Conservation (phyloP, 2,888 invertebrate species). For the Eustalomyia histrio region DNA sequence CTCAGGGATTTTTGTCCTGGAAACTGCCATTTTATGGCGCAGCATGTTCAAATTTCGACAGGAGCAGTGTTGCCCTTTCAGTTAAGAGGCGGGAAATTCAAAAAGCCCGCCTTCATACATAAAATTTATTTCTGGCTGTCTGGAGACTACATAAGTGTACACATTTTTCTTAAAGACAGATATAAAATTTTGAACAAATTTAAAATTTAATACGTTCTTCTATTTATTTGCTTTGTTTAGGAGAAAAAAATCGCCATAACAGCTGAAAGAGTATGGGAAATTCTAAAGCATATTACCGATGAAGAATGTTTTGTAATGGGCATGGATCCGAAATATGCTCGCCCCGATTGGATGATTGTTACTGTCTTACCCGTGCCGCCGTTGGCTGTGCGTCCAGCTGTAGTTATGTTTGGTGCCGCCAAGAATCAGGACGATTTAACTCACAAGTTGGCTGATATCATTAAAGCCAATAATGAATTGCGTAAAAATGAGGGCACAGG, state of each 20-base stretch:
- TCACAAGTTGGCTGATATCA: constrained; percentile 98
- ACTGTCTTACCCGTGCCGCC: constrained; percentile 99
- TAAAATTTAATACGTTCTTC: background rate
- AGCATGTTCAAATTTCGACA: too few species aligned
- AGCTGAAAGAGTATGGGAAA: constrained; percentile 98
- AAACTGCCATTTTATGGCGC: too few species aligned
- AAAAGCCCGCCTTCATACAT: too few species aligned
- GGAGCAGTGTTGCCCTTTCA: too few species aligned
- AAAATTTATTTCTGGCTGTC: too few species aligned
- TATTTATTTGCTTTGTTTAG: constrained; percentile 61
- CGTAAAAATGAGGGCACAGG: constrained; percentile 97
- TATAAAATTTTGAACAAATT: too few species aligned
- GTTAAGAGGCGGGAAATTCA: too few species aligned
- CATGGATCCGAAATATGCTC: constrained; percentile 98
- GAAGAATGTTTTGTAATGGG: constrained; percentile 96
- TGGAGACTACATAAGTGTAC: too few species aligned
- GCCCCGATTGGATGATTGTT: constrained; percentile 99
- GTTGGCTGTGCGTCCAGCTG: constrained; percentile 96
- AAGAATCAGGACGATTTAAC: constrained; percentile 99
- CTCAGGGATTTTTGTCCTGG: too few species aligned
- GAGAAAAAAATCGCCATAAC: constrained; percentile 96
- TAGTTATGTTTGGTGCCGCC: constrained; percentile 98
- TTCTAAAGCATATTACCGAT: constrained; percentile 96
- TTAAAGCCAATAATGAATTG: constrained; percentile 98
- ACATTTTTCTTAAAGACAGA: too few species aligned